Base-by-base conservation (phyloP, 2,797 vertebrate genomes). In the Alosa sapidissima region DNA sequence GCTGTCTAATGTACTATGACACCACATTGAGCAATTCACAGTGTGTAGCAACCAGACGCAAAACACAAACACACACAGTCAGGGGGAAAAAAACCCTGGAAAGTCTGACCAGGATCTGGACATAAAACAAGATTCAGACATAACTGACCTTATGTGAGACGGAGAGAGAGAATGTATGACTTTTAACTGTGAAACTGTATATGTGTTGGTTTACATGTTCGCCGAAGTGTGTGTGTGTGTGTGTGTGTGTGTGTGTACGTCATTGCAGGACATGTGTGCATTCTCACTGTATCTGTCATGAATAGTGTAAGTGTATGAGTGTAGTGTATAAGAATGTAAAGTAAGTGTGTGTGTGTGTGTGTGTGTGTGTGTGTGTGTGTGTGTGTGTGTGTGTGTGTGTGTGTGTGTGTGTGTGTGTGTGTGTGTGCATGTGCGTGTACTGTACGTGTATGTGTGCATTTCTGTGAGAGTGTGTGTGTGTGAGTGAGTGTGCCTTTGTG, bases 1-100 rank as follows among this genome's bases (percentile, higher is more conserved):
- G 68, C 41, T 45, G 36, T 16, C 36, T 75, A 75, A 41, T 75
- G 68, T 19, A 45, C 36, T 75, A 45, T 72, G 65, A 72, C 65
- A 41, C 11, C 33, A 72, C 45, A 75, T 4, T 45, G 68, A 45
- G 68, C 36, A 45, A 75, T 75, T 3, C 36, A 16, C 33, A 16
- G 36, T 75, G 21, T n/a, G 55, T 75, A 75, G 68, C 68, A 75
- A 75, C 68, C 36, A 75, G 36, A 45, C 68, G 19, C 68, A 75
- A 36, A 75, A 75, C 68, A 75, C 36, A 75, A 75, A 45, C 68
- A 75, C 36, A 21, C 28, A 28, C 28, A 28, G 28, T 28, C 28
- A 28, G 14, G 19, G 8, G 8, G 13, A 14, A 33, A 68, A 13
- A 65, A 62, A 24, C 10, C 68, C 33, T 36, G 14, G 68, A 36